Evolutionary conservation across 2,113 vertebrate genomes (phyloP).

Genomic region (Bubalus kerabau): DNA sequence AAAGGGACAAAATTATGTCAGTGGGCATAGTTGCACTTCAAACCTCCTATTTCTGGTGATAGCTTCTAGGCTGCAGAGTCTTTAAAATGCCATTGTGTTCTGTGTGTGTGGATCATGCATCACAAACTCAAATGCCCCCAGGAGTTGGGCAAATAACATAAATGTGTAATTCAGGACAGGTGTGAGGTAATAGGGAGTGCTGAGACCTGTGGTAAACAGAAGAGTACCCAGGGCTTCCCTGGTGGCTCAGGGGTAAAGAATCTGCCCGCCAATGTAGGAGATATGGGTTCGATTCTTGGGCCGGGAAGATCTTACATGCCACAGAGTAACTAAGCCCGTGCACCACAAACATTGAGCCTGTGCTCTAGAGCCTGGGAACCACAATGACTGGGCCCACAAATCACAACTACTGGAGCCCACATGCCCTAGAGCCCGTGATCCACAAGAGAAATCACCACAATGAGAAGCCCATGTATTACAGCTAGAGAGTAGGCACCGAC

Average conservation of each 20-base stretch:
- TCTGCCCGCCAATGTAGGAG: background rate
- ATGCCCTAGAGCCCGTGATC: accelerated
- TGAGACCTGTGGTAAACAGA: background rate
- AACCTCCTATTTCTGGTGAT: background rate
- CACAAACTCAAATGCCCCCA: background rate
- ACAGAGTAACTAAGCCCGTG: background rate
- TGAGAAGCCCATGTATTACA: background rate
- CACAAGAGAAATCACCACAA: background rate
- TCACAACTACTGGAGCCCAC: background rate
- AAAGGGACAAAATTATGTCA: background rate
- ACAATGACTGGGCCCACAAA: background rate
- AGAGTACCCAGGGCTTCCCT: background rate
- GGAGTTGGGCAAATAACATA: background rate
- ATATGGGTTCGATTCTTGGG: background rate
- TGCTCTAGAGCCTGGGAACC: background rate
- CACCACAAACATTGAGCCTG: background rate
- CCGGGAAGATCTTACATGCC: background rate
- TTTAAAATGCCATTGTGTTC: background rate
- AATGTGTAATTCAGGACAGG: background rate
- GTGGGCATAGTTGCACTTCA: background rate
- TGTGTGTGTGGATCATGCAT: background rate
- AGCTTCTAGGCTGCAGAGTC: background rate
- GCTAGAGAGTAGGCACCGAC: background rate
- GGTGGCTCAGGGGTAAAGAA: background rate
- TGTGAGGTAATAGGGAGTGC: background rate